These are phyloP conservation scores for Poliocrania exsul DNA, from an alignment of 2,797 vertebrate genomes.

Conservation along the genomic window DNA sequence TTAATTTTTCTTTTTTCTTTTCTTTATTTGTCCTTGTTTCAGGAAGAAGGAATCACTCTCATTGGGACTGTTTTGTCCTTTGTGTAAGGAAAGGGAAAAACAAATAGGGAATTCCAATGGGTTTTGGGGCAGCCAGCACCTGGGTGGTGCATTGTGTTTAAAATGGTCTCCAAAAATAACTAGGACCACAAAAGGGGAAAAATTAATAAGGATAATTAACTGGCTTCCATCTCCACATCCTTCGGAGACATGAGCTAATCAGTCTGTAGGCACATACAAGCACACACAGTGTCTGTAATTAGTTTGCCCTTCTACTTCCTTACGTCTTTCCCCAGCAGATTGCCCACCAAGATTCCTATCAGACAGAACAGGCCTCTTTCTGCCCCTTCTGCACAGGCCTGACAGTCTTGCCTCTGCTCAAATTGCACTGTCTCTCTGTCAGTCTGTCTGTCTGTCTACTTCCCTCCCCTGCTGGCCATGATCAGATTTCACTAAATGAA, in stretches of 20 bases:
- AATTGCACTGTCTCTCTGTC: not conserved
- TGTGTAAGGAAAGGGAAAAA: not conserved
- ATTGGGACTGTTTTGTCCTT: not conserved
- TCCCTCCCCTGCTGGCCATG: constrained; percentile 46
- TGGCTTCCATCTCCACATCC: constrained; percentile 48
- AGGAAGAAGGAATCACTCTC: not conserved
- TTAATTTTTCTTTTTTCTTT: not conserved
- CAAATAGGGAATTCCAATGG: not conserved
- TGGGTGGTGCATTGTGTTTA: constrained; percentile 51
- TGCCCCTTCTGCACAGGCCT: constrained; percentile 13
- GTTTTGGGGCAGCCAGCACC: constrained; percentile 30
- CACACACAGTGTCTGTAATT: constrained; percentile 19
- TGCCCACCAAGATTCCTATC: constrained; percentile 47
- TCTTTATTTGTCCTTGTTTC: not conserved
- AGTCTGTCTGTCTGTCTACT: constrained; percentile 33
- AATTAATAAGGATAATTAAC: constrained; percentile 55
- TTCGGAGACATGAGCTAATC: constrained; percentile 57
- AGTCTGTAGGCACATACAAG: constrained; percentile 24
- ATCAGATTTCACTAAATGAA: constrained; percentile 73
- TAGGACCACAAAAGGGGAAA: constrained; percentile 20
- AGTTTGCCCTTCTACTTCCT: constrained; percentile 28
- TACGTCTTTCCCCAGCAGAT: constrained; percentile 2
- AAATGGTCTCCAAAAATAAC: constrained; percentile 60
- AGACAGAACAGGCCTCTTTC: constrained; percentile 42
- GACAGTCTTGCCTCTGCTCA: constrained; percentile 1